Evolutionary conservation across 2,888 invertebrate species (phyloP).

Genomic region (Melanostoma scalare): DNA sequence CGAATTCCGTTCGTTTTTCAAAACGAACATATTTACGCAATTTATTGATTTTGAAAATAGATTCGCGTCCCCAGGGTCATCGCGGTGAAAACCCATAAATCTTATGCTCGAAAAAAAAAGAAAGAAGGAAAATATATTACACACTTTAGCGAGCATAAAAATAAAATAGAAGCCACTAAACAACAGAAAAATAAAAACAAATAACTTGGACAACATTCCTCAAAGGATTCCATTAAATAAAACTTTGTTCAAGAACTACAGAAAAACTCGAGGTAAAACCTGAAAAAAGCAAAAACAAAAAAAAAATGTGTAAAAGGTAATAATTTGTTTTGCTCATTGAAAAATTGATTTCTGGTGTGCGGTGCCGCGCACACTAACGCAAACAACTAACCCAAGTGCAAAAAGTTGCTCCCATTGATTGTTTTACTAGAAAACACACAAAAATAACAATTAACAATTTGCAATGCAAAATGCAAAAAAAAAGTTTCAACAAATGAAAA

Average conservation of each 20-base stretch:
- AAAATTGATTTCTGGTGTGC: constrained; percentile 70
- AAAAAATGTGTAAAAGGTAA: constrained; percentile 44
- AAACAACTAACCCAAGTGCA: constrained; percentile 45
- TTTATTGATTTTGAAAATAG: constrained; percentile 64
- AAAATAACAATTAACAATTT: constrained; percentile 72
- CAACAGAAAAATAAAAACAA: constrained; percentile 20
- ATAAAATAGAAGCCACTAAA: constrained; percentile 26
- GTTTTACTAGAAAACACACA: constrained; percentile 69
- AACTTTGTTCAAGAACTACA: constrained; percentile 63
- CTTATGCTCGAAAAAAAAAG: constrained; percentile 26
- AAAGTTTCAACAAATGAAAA: constrained; percentile 31
- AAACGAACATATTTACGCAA: background rate
- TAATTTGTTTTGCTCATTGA: constrained; percentile 63
- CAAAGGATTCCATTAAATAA: constrained; percentile 60
- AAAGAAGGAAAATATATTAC: constrained; percentile 32
- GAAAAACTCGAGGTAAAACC: constrained; percentile 20
- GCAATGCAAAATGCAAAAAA: constrained; percentile 44
- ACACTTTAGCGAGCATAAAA: constrained; percentile 48
- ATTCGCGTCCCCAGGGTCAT: constrained; percentile 53
- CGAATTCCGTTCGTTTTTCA: background rate
- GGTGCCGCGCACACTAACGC: constrained; percentile 27
- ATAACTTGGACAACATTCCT: constrained; percentile 52
- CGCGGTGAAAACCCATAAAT: constrained; percentile 36
- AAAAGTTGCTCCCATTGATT: constrained; percentile 70
- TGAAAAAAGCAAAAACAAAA: constrained; percentile 12